Conservation (phyloP, 2,113 vertebrate species). For the Bombycilla garrulus region DNA sequence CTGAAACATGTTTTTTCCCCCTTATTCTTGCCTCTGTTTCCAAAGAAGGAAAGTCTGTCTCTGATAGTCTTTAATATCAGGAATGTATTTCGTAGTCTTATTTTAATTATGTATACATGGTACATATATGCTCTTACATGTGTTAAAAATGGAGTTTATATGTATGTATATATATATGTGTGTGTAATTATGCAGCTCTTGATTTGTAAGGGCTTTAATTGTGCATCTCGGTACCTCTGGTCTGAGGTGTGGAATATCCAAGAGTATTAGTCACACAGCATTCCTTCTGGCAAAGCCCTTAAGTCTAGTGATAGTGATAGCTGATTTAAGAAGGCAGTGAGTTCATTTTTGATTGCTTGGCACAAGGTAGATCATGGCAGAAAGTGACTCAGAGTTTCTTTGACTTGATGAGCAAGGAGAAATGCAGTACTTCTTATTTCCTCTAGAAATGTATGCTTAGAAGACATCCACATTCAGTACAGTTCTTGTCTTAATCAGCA, state of each 20-base stretch:
- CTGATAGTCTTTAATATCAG: not conserved
- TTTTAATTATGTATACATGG: not conserved
- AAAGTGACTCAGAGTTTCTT: not conserved
- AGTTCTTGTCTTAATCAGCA: not conserved
- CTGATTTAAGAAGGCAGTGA: slow-evolving; percentile 21
- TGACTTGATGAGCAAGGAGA: not conserved
- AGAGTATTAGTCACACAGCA: not conserved
- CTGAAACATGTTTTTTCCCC: not conserved
- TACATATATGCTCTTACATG: not conserved
- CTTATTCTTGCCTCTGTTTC: not conserved
- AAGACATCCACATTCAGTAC: not conserved
- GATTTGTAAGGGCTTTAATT: not conserved
- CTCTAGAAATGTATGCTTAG: not conserved
- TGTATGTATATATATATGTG: too few species aligned
- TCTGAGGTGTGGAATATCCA: not conserved
- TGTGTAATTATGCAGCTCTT: not conserved
- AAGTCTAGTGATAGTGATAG: not conserved
- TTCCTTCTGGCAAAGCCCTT: slow-evolving; percentile 13
- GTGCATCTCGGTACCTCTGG: not conserved
- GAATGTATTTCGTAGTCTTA: not conserved
- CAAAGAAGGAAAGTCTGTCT: not conserved
- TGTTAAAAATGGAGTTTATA: not conserved
- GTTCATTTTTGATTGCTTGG: slow-evolving; percentile 13
- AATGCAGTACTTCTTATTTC: not conserved
- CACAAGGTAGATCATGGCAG: not conserved